These are phyloP conservation scores for Coenonympha arcania DNA, from an alignment of 2,888 invertebrate genomes.

Conservation along the genomic window DNA sequence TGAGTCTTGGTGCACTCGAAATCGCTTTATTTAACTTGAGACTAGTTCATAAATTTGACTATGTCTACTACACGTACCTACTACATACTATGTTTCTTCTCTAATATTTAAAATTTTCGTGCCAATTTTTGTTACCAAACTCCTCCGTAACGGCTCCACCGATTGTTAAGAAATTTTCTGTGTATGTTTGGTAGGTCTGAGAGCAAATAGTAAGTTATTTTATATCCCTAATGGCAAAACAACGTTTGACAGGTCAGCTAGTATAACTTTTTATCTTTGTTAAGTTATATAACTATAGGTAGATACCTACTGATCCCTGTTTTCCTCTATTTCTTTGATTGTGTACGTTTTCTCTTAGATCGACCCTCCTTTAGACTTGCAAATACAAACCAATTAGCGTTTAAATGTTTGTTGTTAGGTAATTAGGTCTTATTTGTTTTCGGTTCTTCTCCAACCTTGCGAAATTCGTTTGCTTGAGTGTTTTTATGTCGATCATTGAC, in stretches of 20 bases:
- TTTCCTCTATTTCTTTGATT: not conserved
- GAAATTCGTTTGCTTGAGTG: not conserved
- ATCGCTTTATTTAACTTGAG: constrained; percentile 47
- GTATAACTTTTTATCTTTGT: too few species aligned
- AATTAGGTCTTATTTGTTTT: constrained; percentile 3
- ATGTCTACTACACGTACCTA: not conserved
- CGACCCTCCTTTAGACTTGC: not conserved
- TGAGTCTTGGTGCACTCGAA: constrained; percentile 44
- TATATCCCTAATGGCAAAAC: too few species aligned
- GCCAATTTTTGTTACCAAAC: too few species aligned
- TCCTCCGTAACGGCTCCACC: too few species aligned
- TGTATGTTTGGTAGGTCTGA: too few species aligned
- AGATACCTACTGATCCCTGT: too few species aligned
- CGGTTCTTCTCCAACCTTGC: not conserved
- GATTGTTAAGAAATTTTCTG: too few species aligned
- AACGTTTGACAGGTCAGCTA: too few species aligned
- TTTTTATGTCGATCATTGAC: not conserved
- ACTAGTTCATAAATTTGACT: constrained; percentile 38
- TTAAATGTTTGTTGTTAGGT: not conserved
- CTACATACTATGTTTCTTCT: too few species aligned
- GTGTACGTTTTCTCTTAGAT: not conserved
- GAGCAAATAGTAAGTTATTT: too few species aligned
- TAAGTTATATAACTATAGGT: too few species aligned
- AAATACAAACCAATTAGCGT: constrained; percentile 1
- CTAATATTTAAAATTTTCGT: too few species aligned